Conservation (phyloP, 1,140 invertebrate genomes). For the Bombus soroeensis region DNA sequence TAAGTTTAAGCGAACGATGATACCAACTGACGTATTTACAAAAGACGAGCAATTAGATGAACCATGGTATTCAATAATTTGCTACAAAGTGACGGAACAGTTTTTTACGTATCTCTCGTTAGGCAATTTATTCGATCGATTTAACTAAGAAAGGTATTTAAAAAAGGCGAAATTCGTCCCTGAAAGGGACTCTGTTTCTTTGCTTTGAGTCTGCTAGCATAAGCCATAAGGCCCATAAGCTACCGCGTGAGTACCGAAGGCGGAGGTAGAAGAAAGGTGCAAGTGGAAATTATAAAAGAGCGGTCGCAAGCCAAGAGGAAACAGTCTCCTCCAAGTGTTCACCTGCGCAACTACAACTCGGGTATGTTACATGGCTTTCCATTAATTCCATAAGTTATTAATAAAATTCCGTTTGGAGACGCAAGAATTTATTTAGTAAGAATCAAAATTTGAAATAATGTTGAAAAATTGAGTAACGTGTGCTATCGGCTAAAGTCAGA, state of each 20-base stretch:
- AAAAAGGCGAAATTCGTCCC: conserved; percentile 7
- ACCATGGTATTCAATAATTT: background rate
- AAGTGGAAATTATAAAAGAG: conserved; percentile 79
- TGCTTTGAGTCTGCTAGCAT: background rate
- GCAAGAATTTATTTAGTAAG: background rate
- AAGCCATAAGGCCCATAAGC: background rate
- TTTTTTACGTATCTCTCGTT: background rate
- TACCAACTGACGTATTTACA: conserved; percentile 25
- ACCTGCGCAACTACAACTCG: conserved; percentile 63
- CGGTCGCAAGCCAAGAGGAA: conserved; percentile 63
- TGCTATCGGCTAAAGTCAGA: background rate
- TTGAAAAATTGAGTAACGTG: background rate
- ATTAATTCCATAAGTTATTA: background rate
- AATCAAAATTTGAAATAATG: background rate
- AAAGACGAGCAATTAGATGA: conserved; percentile 32
- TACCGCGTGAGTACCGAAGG: conserved; percentile 22
- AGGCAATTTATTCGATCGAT: background rate
- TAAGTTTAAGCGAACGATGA: background rate
- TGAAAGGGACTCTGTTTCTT: conserved; percentile 15
- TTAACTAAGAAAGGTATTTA: background rate
- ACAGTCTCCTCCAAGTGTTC: conserved; percentile 74
- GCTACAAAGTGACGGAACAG: background rate
- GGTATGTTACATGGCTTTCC: conserved; percentile 60
- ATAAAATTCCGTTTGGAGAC: background rate
- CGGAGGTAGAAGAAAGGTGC: conserved; percentile 62